Conservation (phyloP, 2,888 invertebrate genomes). For the Drosophila longiperda region DNA sequence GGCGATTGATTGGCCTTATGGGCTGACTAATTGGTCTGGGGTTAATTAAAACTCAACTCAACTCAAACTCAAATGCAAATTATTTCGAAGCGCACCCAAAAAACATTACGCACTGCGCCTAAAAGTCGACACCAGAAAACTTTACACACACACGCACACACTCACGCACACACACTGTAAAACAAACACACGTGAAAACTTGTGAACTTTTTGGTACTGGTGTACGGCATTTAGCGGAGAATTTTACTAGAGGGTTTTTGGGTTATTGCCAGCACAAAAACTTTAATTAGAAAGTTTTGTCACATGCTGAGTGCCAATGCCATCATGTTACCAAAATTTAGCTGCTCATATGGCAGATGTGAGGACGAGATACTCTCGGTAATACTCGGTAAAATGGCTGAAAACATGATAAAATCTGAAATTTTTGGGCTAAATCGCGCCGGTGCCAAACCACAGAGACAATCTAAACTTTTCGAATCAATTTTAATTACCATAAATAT, state of each 20-base stretch:
- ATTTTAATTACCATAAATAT: conserved; percentile 82
- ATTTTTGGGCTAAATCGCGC: conserved; percentile 47
- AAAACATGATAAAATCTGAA: conserved; percentile 51
- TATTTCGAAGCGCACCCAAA: conserved; percentile 47
- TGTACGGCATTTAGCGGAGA: conserved; percentile 27
- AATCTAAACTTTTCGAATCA: conserved; percentile 82
- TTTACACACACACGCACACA: conserved; percentile 39
- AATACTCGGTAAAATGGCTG: conserved; percentile 43
- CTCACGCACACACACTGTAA: conserved; percentile 19
- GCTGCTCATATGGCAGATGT: conserved; percentile 7
- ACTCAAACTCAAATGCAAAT: conserved; percentile 50
- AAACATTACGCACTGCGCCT: conserved; percentile 68
- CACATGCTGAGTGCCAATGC: conserved; percentile 65
- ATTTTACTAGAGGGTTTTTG: conserved; percentile 8
- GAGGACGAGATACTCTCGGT: conserved; percentile 26
- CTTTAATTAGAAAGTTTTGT: conserved; percentile 81
- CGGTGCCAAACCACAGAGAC: conserved; percentile 72
- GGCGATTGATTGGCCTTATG: conserved; percentile 45
- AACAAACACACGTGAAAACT: conserved; percentile 73
- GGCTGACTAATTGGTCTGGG: conserved; percentile 57
- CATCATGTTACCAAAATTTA: conserved; percentile 41
- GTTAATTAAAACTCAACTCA: conserved; percentile 65
- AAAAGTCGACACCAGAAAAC: conserved; percentile 65
- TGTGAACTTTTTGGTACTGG: conserved; percentile 66
- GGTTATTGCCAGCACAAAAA: conserved; percentile 61